These are phyloP conservation scores for Chiloscyllium plagiosum DNA, from an alignment of 2,113 vertebrate species.

Conservation along the genomic window DNA sequence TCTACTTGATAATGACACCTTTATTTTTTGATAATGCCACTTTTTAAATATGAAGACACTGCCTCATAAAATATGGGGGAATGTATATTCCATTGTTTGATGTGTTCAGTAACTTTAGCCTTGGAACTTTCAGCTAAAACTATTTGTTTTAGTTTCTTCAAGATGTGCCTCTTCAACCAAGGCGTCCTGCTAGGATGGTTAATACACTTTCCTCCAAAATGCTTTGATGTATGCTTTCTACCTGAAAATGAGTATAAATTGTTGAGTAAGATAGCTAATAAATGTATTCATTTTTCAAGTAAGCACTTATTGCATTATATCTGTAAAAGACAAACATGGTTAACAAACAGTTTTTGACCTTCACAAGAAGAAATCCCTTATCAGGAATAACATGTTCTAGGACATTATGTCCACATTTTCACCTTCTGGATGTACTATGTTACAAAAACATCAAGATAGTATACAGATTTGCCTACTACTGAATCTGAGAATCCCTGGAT, in stretches of 20 bases:
- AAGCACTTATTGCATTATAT: neutral
- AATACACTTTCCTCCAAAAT: neutral
- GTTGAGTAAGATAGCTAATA: neutral
- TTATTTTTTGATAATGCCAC: too few species aligned
- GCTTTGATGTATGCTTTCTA: neutral
- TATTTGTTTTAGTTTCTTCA: neutral
- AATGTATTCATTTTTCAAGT: neutral
- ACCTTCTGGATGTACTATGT: neutral
- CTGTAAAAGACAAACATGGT: neutral
- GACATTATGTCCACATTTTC: neutral
- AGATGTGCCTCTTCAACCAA: neutral
- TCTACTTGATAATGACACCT: neutral
- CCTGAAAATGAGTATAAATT: neutral
- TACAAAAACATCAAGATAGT: conserved; percentile 2
- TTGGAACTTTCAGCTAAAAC: neutral
- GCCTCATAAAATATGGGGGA: neutral
- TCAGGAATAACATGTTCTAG: conserved; percentile 30
- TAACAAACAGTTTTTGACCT: neutral
- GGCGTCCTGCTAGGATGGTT: neutral
- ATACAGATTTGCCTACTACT: neutral
- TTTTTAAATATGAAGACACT: neutral
- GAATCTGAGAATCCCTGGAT: neutral
- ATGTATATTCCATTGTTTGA: neutral
- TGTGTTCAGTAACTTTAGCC: neutral
- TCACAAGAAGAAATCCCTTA: neutral